Conservation (phyloP, 2,113 vertebrate species). For the Formicarius rufipectus region DNA sequence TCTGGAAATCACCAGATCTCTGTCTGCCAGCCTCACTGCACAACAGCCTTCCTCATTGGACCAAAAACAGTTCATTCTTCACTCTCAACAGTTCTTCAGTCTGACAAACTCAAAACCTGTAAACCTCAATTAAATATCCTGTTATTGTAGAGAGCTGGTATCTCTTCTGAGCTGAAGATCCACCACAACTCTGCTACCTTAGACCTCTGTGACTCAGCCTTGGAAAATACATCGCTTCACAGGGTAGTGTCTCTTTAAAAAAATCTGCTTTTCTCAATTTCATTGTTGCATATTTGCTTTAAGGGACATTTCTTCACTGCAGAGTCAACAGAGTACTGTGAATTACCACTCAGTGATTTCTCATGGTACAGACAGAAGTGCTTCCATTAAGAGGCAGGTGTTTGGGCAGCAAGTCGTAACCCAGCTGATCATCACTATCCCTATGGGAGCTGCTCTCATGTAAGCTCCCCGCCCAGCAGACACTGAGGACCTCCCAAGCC, state of each 20-base stretch:
- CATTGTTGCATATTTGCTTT: conserved; percentile 14
- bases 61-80: neutral
- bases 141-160: neutral
- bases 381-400: neutral
- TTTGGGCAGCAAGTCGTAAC: neutral
- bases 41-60: neutral
- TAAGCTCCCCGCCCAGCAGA: neutral
- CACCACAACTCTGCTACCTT: fast-evolving
- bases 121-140: neutral
- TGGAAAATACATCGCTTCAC: neutral
- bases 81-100: neutral
- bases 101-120: neutral
- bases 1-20: neutral
- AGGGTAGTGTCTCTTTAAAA: neutral
- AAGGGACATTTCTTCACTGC: conserved; percentile 7
- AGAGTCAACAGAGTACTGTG: neutral
- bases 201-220: neutral
- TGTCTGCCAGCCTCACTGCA: neutral
- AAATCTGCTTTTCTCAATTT: neutral
- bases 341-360: neutral
- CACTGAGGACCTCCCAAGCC: neutral
- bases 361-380: neutral
- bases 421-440: neutral
- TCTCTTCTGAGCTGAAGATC: neutral
- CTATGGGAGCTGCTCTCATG: neutral